Base-by-base conservation (phyloP, 2,888 invertebrate genomes). In the Drosophila differens region DNA sequence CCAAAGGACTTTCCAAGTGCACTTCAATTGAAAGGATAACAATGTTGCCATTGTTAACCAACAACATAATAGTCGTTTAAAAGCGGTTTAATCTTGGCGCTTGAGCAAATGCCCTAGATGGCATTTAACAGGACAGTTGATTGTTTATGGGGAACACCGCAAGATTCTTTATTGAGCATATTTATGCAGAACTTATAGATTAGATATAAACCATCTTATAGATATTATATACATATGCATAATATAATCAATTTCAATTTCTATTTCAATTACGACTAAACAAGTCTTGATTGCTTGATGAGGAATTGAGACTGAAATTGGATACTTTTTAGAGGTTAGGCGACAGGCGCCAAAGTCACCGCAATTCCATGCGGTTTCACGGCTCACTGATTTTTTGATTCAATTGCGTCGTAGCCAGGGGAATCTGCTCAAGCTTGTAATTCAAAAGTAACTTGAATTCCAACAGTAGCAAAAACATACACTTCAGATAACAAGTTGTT, bases 11-110 rank as follows among this genome's bases (percentile, higher is more conserved):
- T 47, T 41, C 33, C 55, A 51, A 83, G 81, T 79, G 74, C 83
- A 70, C 90, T 90, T 73, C 55, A 82, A 87, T 74, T 74, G 64
- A 76, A 82, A 79, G 88, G 82, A 86, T 87, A 90, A 83, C 74
- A 65, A 54, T 74, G 75, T 65, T 67, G 33, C 49, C 70, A 74
- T 85, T 91, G 87, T 85, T 81, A 2, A 28, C n/a, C 53, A 68
- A 64, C 32, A 14, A 6, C 61, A 58, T 76, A 59, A 65, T 60
- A 65, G 71, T 35, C 25, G 39, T 60, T 66, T 81, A 71, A 79
- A 54, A 19, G 59, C 65, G 58, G 54, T 41, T 63, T 63, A 52
- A 61, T 51, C 58, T 63, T 12, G n/a, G 39, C 16, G 33, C 57
- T 74, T 61, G 16, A 70, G 47, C n/a, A 30, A 37, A n/a, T 41